phyloP scores from a whole-genome alignment of 2,888 invertebrate species.

The Habrosyne pyritoides region DNA sequence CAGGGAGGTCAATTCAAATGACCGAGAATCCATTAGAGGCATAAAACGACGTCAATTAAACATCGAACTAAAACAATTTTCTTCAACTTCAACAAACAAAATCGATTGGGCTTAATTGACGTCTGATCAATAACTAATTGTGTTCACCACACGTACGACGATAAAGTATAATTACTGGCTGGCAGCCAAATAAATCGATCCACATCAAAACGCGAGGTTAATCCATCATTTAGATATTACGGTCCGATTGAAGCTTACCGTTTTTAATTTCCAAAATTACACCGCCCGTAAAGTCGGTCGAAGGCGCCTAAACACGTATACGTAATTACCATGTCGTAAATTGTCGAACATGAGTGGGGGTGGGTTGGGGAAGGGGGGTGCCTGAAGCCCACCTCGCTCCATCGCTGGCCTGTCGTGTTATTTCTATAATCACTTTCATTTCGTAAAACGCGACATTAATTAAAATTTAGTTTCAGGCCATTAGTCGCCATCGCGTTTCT shows the following conservation, averaged over 20 bases:
- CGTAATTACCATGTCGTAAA: constrained; percentile 79
- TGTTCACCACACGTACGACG: constrained; percentile 80
- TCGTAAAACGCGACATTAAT: constrained; percentile 83
- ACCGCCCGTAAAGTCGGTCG: constrained; percentile 55
- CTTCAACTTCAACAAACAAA: constrained; percentile 82
- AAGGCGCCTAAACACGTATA: constrained; percentile 73
- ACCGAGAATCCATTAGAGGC: constrained; percentile 72
- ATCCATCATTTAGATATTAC: constrained; percentile 83
- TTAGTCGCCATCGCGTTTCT: constrained; percentile 82
- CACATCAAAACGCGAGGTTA: constrained; percentile 81
- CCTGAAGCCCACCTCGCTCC: constrained; percentile 47
- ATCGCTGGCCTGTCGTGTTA: constrained; percentile 75
- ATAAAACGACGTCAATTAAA: constrained; percentile 76
- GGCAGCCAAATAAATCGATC: constrained; percentile 82
- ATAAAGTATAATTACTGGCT: constrained; percentile 83
- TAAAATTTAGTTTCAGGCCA: constrained; percentile 84
- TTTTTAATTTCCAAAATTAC: constrained; percentile 84
- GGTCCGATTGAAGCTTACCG: constrained; percentile 78
- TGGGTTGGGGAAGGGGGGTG: constrained; percentile 39
- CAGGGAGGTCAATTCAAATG: constrained; percentile 62
- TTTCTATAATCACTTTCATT: constrained; percentile 82
- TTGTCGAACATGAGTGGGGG: constrained; percentile 70
- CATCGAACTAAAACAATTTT: constrained; percentile 81
- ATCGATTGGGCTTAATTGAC: constrained; percentile 82
- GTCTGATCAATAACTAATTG: constrained; percentile 83